phyloP scores from a whole-genome alignment of 2,113 vertebrate species.

The Oxyura jamaicensis region DNA sequence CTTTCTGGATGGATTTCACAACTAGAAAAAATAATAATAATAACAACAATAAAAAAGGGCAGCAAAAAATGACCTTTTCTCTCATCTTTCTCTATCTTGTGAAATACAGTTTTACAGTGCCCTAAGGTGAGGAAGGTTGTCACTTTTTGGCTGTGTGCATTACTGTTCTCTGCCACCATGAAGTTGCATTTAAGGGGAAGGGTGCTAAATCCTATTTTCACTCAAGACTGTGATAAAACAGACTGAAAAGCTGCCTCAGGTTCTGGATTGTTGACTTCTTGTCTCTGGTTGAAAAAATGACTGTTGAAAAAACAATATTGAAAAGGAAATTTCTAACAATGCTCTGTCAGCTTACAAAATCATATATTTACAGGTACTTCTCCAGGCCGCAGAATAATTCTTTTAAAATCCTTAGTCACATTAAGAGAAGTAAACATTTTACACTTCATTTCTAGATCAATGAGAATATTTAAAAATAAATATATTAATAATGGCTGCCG shows the following conservation, averaged over 20 bases:
- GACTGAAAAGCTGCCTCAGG: neutral
- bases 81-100: slow-evolving; percentile 56
- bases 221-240: slow-evolving; percentile 12
- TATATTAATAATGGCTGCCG: neutral
- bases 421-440: neutral
- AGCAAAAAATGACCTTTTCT: slow-evolving; percentile 54
- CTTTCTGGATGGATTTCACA: neutral
- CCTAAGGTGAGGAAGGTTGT: slow-evolving; percentile 58
- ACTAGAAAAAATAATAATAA: neutral
- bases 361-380: neutral
- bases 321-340: neutral
- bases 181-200: slow-evolving; percentile 38
- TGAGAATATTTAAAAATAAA: neutral
- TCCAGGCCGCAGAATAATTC: neutral
- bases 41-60: neutral
- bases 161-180: slow-evolving; percentile 28
- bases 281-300: neutral
- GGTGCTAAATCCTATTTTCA: slow-evolving; percentile 52
- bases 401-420: neutral
- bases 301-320: neutral
- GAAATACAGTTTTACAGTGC: slow-evolving; percentile 54
- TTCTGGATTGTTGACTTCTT: neutral
- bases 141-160: slow-evolving; percentile 47
- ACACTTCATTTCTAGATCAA: neutral
- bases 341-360: neutral